Percentiles rank a stretch among this genome's conserved stretches.
Evolutionary conservation across 1,140 invertebrate species (phyloP).

Genomic region (Lepidurus packardi): DNA sequence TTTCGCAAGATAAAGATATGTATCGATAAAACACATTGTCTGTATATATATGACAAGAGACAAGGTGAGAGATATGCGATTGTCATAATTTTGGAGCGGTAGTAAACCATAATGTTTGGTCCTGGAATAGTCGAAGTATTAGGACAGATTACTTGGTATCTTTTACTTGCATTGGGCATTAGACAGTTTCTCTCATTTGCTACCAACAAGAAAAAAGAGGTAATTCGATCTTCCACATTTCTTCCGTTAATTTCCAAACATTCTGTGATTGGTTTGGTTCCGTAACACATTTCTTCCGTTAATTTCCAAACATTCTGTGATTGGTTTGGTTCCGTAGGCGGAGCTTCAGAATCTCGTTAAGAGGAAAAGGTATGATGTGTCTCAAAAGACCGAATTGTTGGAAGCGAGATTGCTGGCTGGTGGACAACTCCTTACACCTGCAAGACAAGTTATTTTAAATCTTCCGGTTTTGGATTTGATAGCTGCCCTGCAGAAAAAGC

Average conservation of each 20-base stretch:
- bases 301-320: neutral
- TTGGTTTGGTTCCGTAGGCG: neutral
- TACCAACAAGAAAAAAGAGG: neutral
- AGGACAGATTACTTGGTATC: neutral
- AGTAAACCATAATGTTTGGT: neutral
- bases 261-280: neutral
- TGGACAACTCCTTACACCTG: neutral
- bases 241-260: neutral
- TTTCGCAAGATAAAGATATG: too few relatives aligned
- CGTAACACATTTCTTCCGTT: neutral
- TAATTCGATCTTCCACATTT: neutral
- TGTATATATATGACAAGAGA: too few relatives aligned
- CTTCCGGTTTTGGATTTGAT: constrained; percentile 20
- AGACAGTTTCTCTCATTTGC: neutral
- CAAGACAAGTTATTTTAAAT: neutral
- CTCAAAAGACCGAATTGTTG: neutral
- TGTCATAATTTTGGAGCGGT: neutral
- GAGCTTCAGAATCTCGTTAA: neutral
- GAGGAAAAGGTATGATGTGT: neutral
- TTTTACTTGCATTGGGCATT: neutral
- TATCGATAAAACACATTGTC: too few relatives aligned
- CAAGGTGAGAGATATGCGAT: too few relatives aligned
- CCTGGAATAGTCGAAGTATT: neutral
- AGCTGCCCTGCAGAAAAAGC: constrained; percentile 11
- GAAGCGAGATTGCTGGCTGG: neutral